phyloP scores from a whole-genome alignment of 1,140 invertebrate genomes.

The Ptiloglossa arizonensis region DNA sequence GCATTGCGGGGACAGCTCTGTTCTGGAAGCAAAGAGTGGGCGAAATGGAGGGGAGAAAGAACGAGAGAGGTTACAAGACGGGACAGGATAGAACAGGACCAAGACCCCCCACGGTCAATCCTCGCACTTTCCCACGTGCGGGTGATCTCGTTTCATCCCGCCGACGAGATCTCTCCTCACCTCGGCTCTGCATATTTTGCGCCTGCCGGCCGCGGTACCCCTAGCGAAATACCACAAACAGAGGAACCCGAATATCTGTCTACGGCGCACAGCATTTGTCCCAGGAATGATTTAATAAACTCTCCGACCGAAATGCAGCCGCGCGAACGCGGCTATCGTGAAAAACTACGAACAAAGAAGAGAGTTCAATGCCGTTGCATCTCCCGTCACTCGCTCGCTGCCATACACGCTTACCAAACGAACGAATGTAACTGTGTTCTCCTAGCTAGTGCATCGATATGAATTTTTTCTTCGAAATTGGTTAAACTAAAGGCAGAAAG shows the following conservation, averaged over 20 bases:
- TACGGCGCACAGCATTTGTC: neutral
- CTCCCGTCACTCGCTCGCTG: too few relatives aligned
- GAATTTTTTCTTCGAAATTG: too few relatives aligned
- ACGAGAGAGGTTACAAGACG: slow-evolving; percentile 66
- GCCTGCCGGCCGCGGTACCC: slow-evolving; percentile 38
- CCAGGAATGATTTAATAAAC: neutral
- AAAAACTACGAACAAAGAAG: too few relatives aligned
- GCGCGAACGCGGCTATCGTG: too few relatives aligned
- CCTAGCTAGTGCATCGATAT: too few relatives aligned
- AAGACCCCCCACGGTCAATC: slow-evolving; percentile 78
- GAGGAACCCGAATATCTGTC: neutral
- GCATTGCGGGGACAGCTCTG: slow-evolving; percentile 67
- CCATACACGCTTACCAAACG: too few relatives aligned
- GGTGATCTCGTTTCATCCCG: slow-evolving; percentile 81
- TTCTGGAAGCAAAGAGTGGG: slow-evolving; percentile 65
- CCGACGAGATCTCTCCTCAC: slow-evolving; percentile 74
- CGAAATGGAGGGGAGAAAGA: slow-evolving; percentile 57
- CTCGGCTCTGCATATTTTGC: slow-evolving; percentile 72
- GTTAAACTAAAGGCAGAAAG: too few relatives aligned
- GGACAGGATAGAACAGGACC: slow-evolving; percentile 71
- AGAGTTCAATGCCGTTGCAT: too few relatives aligned
- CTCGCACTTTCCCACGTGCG: slow-evolving; percentile 81
- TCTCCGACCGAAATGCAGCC: neutral
- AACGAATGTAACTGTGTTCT: too few relatives aligned
- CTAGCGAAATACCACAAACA: slow-evolving; percentile 40